A percentile compares a stretch with the other conserved stretches of the same genome.
These are phyloP conservation scores for Microcaecilia unicolor DNA, from an alignment of 2,797 vertebrate genomes.

Conservation along the genomic window DNA sequence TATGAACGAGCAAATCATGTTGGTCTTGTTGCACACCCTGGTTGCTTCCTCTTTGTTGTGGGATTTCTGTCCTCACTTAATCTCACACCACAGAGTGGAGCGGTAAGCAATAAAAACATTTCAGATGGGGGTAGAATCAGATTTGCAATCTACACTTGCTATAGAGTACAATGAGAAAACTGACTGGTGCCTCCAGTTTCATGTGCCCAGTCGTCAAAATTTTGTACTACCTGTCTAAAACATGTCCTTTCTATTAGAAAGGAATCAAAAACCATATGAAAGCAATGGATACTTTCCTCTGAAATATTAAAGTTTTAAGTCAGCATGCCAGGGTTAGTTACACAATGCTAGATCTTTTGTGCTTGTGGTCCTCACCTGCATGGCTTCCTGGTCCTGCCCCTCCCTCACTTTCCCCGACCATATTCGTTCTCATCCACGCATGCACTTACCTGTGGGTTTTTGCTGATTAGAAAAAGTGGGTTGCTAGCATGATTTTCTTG, in stretches of 20 bases:
- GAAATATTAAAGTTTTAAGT: constrained; percentile 15
- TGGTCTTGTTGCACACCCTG: too few relatives aligned
- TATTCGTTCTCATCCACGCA: background rate
- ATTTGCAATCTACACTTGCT: background rate
- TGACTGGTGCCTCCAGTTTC: too few relatives aligned
- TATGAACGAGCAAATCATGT: too few relatives aligned
- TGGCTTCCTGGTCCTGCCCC: too few relatives aligned
- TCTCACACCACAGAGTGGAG: constrained; percentile 4
- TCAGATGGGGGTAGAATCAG: constrained; percentile 11
- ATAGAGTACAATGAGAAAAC: constrained; percentile 4
- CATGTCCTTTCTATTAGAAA: too few relatives aligned
- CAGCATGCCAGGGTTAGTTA: constrained; percentile 2
- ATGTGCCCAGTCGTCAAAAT: too few relatives aligned
- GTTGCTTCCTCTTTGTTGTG: constrained; percentile 7
- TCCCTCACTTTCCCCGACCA: too few relatives aligned
- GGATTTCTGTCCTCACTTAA: background rate
- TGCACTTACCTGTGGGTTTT: background rate
- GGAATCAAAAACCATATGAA: too few relatives aligned
- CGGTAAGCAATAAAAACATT: constrained; percentile 7
- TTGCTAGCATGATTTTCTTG: too few relatives aligned
- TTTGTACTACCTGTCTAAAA: background rate
- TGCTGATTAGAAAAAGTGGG: background rate
- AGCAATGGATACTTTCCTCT: constrained; percentile 4
- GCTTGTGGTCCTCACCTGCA: too few relatives aligned
- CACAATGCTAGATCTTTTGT: too few relatives aligned